phyloP scores from a whole-genome alignment of 2,888 invertebrate genomes.

The Steinernema scapterisci region DNA sequence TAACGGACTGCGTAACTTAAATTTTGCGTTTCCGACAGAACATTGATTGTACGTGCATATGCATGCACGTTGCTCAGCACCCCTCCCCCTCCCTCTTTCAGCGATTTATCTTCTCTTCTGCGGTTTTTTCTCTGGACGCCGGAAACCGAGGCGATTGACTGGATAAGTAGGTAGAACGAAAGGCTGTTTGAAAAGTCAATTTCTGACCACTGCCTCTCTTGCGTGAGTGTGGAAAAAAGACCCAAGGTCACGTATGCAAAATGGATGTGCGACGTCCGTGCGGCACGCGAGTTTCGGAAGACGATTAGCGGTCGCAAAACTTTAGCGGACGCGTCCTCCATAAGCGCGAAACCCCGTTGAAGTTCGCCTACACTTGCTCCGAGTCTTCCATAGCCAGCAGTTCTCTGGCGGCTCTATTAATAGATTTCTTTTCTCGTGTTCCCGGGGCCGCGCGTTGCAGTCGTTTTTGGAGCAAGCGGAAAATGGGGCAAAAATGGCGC shows the following conservation, averaged over 20 bases:
- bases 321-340: too few relatives aligned
- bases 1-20: too few relatives aligned
- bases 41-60: neutral
- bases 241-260: constrained; percentile 31
- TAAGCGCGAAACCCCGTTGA: too few relatives aligned
- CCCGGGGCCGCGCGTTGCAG: neutral
- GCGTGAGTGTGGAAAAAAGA: neutral
- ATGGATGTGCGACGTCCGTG: neutral
- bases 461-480: neutral
- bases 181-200: constrained; percentile 10
- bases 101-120: neutral
- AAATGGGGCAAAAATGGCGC: too few relatives aligned
- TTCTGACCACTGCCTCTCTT: constrained; percentile 20
- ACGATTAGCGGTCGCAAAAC: neutral
- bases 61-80: neutral
- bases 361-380: neutral
- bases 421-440: constrained; percentile 8
- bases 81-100: too few relatives aligned
- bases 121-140: neutral
- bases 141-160: too few relatives aligned
- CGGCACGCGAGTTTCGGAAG: neutral
- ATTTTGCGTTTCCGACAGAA: too few relatives aligned
- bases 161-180: too few relatives aligned
- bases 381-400: too few relatives aligned
- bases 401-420: constrained; percentile 18